Conservation (phyloP, 2,113 vertebrate species). For the Eublepharis macularius region DNA sequence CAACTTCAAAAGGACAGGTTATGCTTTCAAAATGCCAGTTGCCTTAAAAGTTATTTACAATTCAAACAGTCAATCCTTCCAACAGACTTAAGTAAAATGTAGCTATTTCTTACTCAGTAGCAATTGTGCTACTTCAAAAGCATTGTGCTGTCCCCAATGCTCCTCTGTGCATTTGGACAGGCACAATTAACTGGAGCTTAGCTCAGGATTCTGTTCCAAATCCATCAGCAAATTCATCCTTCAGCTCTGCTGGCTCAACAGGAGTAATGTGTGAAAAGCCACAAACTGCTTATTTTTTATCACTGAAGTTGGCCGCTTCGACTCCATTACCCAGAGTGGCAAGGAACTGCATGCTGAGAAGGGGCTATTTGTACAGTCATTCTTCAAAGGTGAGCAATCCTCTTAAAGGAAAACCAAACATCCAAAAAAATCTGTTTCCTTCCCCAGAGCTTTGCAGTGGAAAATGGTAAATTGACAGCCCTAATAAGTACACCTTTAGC, state of each 20-base stretch:
- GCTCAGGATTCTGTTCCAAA: neutral
- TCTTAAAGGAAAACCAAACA: neutral
- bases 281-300: neutral
- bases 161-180: neutral
- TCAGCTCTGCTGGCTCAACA: neutral
- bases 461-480: neutral
- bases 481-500: neutral
- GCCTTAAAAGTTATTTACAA: neutral
- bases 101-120: neutral
- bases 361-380: neutral
- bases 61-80: neutral
- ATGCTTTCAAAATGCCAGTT: neutral
- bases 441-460: neutral
- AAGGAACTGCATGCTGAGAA: neutral
- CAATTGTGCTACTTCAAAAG: neutral
- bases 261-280: constrained; percentile 4
- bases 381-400: neutral
- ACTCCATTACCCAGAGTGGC: neutral
- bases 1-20: neutral
- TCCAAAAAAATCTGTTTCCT: neutral
- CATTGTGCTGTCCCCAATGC: neutral
- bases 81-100: neutral
- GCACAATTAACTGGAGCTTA: neutral
- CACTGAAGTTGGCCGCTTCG: neutral
- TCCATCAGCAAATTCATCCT: neutral